Percentiles rank a stretch among this genome's conserved stretches.
phyloP scores from a whole-genome alignment of 2,888 invertebrate genomes.

The Eulithis prunata region DNA sequence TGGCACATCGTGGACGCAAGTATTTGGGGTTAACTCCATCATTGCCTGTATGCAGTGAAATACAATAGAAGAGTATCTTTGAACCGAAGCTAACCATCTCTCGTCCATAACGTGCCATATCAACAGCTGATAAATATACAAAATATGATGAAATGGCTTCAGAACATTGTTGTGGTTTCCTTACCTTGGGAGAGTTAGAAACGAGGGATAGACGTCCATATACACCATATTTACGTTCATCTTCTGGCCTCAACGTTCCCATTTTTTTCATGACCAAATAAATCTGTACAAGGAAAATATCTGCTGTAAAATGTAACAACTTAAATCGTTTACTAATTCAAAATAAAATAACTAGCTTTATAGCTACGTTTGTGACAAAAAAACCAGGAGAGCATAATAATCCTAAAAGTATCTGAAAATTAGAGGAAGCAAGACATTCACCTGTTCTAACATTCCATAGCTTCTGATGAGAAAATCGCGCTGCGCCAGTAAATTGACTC shows the following conservation, averaged over 20 bases:
- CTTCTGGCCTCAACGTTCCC: conserved; percentile 86
- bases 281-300: conserved; percentile 62
- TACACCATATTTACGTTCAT: conserved; percentile 87
- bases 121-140: conserved; percentile 9
- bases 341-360: too few relatives aligned
- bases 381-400: background rate
- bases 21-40: background rate
- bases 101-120: background rate
- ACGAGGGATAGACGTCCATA: conserved; percentile 79
- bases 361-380: too few relatives aligned
- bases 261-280: conserved; percentile 88
- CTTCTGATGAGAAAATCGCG: conserved; percentile 88
- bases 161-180: conserved; percentile 53
- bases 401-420: background rate
- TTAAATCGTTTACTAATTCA: too few relatives aligned
- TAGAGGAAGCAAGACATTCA: background rate
- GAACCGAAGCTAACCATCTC: too few relatives aligned
- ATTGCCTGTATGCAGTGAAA: background rate
- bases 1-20: conserved; percentile 5
- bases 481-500: conserved; percentile 86
- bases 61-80: too few relatives aligned
- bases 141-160: conserved; percentile 58
- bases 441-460: conserved; percentile 87
- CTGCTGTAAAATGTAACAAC: background rate
- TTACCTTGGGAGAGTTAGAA: conserved; percentile 71